Evolutionary conservation across 2,888 invertebrate species (phyloP), one percentile per base, ranked within the genome.

Genomic region (Agrochola circellaris): DNA sequence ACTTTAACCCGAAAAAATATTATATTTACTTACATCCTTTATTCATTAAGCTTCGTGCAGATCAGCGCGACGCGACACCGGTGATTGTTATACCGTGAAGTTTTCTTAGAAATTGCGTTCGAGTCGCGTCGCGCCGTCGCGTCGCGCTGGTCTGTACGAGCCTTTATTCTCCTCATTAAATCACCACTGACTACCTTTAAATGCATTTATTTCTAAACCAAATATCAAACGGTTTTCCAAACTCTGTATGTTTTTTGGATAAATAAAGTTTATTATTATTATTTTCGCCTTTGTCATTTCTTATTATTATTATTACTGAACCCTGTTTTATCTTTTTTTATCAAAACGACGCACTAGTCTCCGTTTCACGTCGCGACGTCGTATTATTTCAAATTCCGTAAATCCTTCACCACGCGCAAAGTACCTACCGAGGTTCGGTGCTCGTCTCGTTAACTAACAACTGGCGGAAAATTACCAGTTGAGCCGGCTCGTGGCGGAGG

Each of bases 401-500:
- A 85, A 87, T 76, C 67, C 82, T 77, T 78, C 76, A 72, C 71
- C 54, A 64, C 71, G 83, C 69, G 70, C 20, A 61, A 83, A 66
- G 71, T 76, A 83, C 77, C 67, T 76, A 83, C 77, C 67, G 65
- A 75, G 75, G 74, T 75, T 85, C 72, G 87, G 86, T 86, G 90
- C 91, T 86, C 80, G 85, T 89, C 90, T 91, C 92, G 91, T 93
- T 94, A 93, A 91, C 89, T 91, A 90, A 89, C 90, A 92, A 93
- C 92, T 90, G 91, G 90, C 91, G 92, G 93, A 93, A 94, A 94
- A 93, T 94, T 93, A 93, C 93, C 90, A 90, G 83, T 85, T 90
- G 88, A 87, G 82, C 89, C 89, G 90, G 89, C 89, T 87, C 89
- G 89, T 88, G 89, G 81, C 88, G 86, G 88, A 86, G 86, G 87